These are phyloP conservation scores for Paragorgia papillata DNA, from an alignment of 92 coral and sea anemone species.

Conservation along the genomic window DNA sequence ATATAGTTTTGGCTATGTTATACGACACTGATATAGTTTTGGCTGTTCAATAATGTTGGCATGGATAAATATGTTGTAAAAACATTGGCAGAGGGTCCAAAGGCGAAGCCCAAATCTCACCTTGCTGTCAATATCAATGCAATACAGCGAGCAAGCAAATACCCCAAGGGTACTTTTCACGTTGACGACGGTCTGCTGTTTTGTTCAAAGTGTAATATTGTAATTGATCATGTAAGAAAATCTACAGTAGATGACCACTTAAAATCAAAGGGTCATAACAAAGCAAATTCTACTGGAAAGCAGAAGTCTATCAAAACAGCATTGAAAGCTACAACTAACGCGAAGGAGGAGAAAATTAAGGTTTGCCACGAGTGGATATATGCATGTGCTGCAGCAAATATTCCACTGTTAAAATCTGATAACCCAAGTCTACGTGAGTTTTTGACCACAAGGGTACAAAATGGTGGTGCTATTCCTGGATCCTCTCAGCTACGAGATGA, in stretches of 20 bases:
- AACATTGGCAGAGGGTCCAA: too few species aligned
- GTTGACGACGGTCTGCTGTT: constrained; percentile 51
- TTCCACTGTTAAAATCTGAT: constrained; percentile 63
- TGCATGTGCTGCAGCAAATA: constrained; percentile 60
- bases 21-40: too few species aligned
- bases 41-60: too few species aligned
- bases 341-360: constrained; percentile 50
- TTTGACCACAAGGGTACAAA: constrained; percentile 43
- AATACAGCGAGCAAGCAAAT: too few species aligned
- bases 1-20: too few species aligned
- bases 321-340: constrained; percentile 14
- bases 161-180: constrained; percentile 39
- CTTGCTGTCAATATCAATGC: too few species aligned
- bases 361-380: constrained; percentile 65
- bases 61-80: too few species aligned
- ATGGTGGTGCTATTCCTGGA: constrained; percentile 63
- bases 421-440: constrained; percentile 48
- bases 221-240: constrained; percentile 49
- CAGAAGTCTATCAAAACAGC: constrained; percentile 33
- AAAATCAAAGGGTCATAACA: constrained; percentile 28
- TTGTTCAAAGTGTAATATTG: constrained; percentile 48
- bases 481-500: constrained; percentile 61
- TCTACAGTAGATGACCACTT: constrained; percentile 49
- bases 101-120: too few species aligned
- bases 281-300: constrained; percentile 34